Percentiles rank a stretch among this genome's conserved stretches.
Conservation (phyloP, 1,140 invertebrate species). For the Heliconius melpomene region DNA sequence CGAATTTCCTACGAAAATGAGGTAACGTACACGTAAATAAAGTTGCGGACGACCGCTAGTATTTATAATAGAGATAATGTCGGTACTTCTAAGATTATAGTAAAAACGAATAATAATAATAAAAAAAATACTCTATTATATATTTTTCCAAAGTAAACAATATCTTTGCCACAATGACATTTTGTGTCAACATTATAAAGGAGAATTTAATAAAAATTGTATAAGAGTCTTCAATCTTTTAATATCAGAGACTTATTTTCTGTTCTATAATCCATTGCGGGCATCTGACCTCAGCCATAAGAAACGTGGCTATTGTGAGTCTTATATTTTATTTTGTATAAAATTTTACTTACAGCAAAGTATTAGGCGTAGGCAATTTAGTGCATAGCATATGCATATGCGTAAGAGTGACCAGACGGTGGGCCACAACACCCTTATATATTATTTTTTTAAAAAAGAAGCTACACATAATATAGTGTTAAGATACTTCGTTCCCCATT, state of each 20-base stretch:
- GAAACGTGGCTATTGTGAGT: background rate
- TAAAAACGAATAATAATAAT: no score
- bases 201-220: conserved; percentile 15
- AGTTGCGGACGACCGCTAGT: no score
- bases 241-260: conserved; percentile 14
- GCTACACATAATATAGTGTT: no score
- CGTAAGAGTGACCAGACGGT: background rate
- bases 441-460: no score
- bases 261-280: conserved; percentile 10
- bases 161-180: background rate
- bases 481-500: no score
- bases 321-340: background rate
- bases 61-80: no score
- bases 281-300: background rate
- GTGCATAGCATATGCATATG: no score
- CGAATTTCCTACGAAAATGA: no score
- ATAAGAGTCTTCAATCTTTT: conserved; percentile 7
- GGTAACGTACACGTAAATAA: no score
- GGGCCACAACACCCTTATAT: no score
- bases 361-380: background rate
- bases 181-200: background rate
- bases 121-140: background rate
- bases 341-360: background rate
- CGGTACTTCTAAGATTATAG: no score
- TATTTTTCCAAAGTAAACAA: background rate